These are phyloP conservation scores for Blastobasis adustella DNA, from an alignment of 2,888 invertebrate genomes.

Conservation along the genomic window DNA sequence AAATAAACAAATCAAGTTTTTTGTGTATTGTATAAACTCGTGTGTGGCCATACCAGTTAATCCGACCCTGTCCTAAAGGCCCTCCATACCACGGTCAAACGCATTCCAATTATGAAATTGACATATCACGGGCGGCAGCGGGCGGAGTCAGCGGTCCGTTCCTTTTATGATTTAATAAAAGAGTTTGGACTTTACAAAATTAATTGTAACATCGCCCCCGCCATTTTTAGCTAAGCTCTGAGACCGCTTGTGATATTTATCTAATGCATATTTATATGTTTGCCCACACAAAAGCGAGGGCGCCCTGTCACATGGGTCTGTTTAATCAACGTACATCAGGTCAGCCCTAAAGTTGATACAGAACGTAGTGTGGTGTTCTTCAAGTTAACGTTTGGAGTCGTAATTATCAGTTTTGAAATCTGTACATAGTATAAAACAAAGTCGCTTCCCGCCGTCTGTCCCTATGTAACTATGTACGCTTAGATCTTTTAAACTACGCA, in stretches of 20 bases:
- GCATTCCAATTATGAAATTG: conserved; percentile 74
- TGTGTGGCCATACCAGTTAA: too few species aligned
- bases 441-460: too few species aligned
- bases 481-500: too few species aligned
- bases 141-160: conserved; percentile 34
- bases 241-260: conserved; percentile 55
- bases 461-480: too few species aligned
- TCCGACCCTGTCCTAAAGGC: conserved; percentile 14
- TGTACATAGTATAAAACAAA: too few species aligned
- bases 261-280: conserved; percentile 71
- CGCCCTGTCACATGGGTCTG: conserved; percentile 39
- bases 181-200: conserved; percentile 58
- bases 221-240: conserved; percentile 44
- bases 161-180: conserved; percentile 71
- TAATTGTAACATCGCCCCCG: conserved; percentile 47
- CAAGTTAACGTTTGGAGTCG: not conserved
- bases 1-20: too few species aligned
- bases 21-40: too few species aligned
- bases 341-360: not conserved
- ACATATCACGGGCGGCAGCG: conserved; percentile 51
- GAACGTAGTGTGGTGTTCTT: not conserved
- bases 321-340: conserved; percentile 40
- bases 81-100: conserved; percentile 55
- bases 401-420: too few species aligned
- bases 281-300: conserved; percentile 46